Conservation (phyloP, 2,797 vertebrate species). For the Sylvia borin region DNA sequence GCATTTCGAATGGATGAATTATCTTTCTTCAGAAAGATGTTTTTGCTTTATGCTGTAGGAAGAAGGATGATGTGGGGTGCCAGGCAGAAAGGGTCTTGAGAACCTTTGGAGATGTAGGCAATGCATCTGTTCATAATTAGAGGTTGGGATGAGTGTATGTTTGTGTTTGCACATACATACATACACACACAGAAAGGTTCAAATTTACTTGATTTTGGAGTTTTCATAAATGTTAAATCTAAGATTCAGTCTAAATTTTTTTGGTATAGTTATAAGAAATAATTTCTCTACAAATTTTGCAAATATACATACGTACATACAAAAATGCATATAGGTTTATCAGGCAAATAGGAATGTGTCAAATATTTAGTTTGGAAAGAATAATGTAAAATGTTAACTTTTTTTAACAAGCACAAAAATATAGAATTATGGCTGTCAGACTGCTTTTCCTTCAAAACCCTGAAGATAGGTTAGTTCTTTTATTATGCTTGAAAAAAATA, state of each 20-base stretch:
- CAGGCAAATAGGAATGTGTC: neutral
- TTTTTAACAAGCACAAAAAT: neutral
- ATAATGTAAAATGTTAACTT: neutral
- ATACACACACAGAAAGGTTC: neutral
- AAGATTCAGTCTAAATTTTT: neutral
- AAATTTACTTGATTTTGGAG: neutral
- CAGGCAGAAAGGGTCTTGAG: neutral
- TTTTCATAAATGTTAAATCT: neutral
- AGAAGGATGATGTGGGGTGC: neutral
- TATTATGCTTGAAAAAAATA: neutral
- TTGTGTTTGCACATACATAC: neutral
- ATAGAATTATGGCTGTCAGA: neutral
- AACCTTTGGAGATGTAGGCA: neutral
- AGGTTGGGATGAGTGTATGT: neutral
- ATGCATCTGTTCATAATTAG: neutral
- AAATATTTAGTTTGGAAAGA: neutral
- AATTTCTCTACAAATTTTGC: neutral
- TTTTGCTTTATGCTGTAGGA: neutral
- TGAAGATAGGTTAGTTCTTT: neutral
- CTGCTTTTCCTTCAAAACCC: neutral
- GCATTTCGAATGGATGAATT: neutral
- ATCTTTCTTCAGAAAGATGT: neutral
- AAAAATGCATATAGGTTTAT: neutral
- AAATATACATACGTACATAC: neutral
- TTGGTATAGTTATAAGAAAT: neutral